Conservation (phyloP, 2,113 vertebrate species). For the Halichoeres trimaculatus region DNA sequence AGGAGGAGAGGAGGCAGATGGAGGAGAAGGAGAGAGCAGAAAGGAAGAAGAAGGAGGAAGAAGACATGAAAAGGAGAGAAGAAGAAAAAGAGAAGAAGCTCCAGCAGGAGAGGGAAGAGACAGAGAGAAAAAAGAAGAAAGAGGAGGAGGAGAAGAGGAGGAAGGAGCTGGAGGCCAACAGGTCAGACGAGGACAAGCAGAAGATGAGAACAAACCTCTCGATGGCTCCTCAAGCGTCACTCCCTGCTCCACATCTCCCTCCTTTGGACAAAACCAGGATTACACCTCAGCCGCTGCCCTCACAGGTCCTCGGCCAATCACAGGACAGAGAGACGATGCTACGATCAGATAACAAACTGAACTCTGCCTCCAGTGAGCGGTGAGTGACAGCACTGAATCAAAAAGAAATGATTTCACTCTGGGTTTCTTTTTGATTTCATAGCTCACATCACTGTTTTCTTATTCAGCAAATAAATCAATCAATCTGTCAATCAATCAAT, state of each 20-base stretch:
- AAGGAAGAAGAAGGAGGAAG: not conserved
- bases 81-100: constrained; percentile 20
- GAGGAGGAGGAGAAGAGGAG: constrained; percentile 22
- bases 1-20: not conserved
- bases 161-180: constrained; percentile 59
- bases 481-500: constrained; percentile 2
- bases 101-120: constrained; percentile 9
- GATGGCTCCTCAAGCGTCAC: not conserved
- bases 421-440: constrained; percentile 2
- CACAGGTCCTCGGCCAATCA: constrained; percentile 30
- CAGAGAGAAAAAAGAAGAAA: constrained; percentile 5
- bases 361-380: constrained; percentile 50
- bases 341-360: constrained; percentile 20
- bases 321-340: constrained; percentile 13
- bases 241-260: constrained; percentile 34
- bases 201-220: constrained; percentile 54
- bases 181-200: constrained; percentile 77
- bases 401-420: not conserved
- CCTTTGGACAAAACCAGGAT: constrained; percentile 14
- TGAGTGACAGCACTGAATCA: constrained; percentile 57
- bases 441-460: not conserved
- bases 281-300: not conserved
- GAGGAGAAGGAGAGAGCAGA: not conserved
- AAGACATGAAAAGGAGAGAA: not conserved
- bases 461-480: constrained; percentile 13